Conservation (phyloP, 2,888 invertebrate species). For the Apeira syringaria region DNA sequence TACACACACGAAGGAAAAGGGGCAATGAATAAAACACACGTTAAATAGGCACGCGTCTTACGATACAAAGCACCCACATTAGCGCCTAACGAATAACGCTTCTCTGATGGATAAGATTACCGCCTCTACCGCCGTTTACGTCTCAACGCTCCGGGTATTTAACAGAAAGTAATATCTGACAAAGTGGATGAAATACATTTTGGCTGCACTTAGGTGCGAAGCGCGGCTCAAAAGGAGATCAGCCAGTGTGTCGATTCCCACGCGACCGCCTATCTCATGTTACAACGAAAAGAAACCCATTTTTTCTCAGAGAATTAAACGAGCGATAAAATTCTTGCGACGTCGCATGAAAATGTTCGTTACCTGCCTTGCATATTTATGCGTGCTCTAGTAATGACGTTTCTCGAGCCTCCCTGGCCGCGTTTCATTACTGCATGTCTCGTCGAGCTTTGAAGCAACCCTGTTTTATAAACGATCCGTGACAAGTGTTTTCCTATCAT, state of each 20-base stretch:
- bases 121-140: slow-evolving; percentile 51
- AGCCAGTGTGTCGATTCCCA: slow-evolving; percentile 72
- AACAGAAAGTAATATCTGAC: slow-evolving; percentile 76
- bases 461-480: slow-evolving; percentile 70
- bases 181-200: slow-evolving; percentile 72
- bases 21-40: slow-evolving; percentile 72
- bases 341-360: slow-evolving; percentile 84
- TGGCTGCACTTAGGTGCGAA: slow-evolving; percentile 74
- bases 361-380: slow-evolving; percentile 84
- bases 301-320: slow-evolving; percentile 81
- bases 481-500: slow-evolving; percentile 69
- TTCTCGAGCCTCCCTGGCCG: slow-evolving; percentile 68
- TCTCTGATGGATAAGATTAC: slow-evolving; percentile 75
- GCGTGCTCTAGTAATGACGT: slow-evolving; percentile 80
- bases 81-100: slow-evolving; percentile 66
- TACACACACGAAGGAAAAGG: slow-evolving; percentile 58
- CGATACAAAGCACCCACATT: slow-evolving; percentile 65
- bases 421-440: slow-evolving; percentile 73
- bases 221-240: slow-evolving; percentile 47
- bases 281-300: slow-evolving; percentile 74
- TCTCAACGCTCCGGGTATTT: slow-evolving; percentile 60
- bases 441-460: slow-evolving; percentile 51
- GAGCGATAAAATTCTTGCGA: slow-evolving; percentile 82
- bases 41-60: slow-evolving; percentile 62
- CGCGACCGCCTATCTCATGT: slow-evolving; percentile 72